Percentiles rank a stretch among this genome's conserved stretches.
These are phyloP conservation scores for Drosophila guanche DNA, from an alignment of 1,140 invertebrate species.

Conservation along the genomic window DNA sequence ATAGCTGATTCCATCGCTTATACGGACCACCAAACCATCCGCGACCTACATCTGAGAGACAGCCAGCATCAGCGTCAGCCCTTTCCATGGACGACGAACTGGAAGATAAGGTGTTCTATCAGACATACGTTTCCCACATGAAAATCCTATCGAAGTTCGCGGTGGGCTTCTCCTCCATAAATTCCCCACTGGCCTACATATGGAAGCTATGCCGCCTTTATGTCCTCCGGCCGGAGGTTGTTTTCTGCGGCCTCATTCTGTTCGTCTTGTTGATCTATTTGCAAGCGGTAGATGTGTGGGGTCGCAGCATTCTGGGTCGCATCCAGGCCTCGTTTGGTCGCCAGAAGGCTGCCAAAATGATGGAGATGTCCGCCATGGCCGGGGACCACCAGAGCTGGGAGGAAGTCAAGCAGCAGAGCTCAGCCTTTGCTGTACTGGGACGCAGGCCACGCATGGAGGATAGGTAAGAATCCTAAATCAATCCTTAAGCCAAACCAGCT, in stretches of 20 bases:
- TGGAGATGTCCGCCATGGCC: conserved; percentile 84
- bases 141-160: conserved; percentile 91
- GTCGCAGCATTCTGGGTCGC: conserved; percentile 88
- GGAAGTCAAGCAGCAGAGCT: conserved; percentile 88
- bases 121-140: conserved; percentile 92
- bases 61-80: not conserved
- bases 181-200: conserved; percentile 87
- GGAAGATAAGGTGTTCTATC: conserved; percentile 93
- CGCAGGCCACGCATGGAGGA: conserved; percentile 96
- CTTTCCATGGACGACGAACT: conserved; percentile 92
- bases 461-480: conserved; percentile 83
- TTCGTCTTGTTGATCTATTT: conserved; percentile 90
- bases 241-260: conserved; percentile 87
- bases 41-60: not conserved
- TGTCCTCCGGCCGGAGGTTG: conserved; percentile 90
- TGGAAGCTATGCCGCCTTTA: conserved; percentile 90
- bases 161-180: conserved; percentile 87
- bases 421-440: conserved; percentile 95
- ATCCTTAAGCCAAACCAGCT: not conserved
- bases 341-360: conserved; percentile 83
- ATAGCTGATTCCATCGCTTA: too few species aligned
- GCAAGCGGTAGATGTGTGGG: conserved; percentile 91
- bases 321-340: conserved; percentile 88
- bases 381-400: conserved; percentile 89
- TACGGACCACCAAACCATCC: too few species aligned